Evolutionary conservation across 2,113 vertebrate genomes (phyloP).

Genomic region (Anseranas semipalmata): DNA sequence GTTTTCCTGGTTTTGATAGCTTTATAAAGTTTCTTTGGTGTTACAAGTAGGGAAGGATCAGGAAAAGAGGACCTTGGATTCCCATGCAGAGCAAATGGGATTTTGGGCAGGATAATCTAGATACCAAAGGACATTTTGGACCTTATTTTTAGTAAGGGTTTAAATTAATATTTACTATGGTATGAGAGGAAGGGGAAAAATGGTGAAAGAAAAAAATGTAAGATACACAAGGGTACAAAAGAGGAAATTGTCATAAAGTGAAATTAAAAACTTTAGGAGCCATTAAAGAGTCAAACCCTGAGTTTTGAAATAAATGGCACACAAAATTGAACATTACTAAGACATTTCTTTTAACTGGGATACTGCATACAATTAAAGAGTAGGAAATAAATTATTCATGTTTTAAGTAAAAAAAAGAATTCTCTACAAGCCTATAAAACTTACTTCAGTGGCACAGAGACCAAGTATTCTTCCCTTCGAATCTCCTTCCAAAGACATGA

Average conservation of each 20-base stretch:
- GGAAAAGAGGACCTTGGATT: neutral
- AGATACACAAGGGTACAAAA: neutral
- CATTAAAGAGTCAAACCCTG: neutral
- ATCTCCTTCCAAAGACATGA: neutral
- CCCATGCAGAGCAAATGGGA: fast-evolving
- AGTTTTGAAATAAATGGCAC: neutral
- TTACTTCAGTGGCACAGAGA: neutral
- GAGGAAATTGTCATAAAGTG: neutral
- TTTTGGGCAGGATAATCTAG: neutral
- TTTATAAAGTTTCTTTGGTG: neutral
- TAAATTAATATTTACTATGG: neutral
- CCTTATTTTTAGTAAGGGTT: neutral
- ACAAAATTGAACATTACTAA: neutral
- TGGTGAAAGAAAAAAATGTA: neutral
- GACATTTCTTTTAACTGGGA: neutral
- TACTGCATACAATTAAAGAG: neutral
- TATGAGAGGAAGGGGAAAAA: neutral
- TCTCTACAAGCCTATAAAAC: neutral
- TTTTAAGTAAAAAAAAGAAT: neutral
- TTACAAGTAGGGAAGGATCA: neutral
- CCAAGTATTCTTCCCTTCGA: neutral
- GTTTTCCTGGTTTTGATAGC: neutral
- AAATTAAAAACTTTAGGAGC: neutral
- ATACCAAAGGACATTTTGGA: neutral
- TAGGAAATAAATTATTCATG: constrained; percentile 20